These are phyloP conservation scores for Silurus lanzhouensis DNA, from an alignment of 2,797 vertebrate species.

Conservation along the genomic window DNA sequence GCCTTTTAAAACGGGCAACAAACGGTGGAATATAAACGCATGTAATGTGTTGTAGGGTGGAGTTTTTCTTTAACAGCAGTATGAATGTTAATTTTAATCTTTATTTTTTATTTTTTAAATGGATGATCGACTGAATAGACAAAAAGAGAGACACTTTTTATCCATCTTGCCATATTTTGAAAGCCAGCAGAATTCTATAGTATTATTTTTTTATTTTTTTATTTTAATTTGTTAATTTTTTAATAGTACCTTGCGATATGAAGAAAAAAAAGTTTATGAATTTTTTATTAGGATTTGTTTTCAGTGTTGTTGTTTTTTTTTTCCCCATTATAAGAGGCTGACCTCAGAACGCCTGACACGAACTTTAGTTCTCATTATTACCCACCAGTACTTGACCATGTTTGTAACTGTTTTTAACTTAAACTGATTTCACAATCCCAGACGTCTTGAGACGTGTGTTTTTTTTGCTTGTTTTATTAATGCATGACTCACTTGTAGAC, in stretches of 20 bases:
- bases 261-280: constrained; percentile 12
- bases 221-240: neutral
- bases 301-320: constrained; percentile 9
- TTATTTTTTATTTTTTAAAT: neutral
- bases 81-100: neutral
- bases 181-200: constrained; percentile 1
- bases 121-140: constrained; percentile 18
- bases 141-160: neutral
- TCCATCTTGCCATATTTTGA: neutral
- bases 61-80: neutral
- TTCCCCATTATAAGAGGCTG: neutral
- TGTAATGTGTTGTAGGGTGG: neutral
- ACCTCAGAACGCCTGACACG: constrained; percentile 24
- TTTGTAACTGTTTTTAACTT: constrained; percentile 33
- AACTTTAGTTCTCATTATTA: constrained; percentile 15
- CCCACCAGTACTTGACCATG: constrained; percentile 39
- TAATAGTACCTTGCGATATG: neutral
- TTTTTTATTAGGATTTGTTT: neutral
- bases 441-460: constrained; percentile 42
- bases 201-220: neutral
- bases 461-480: neutral
- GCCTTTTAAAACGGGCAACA: neutral
- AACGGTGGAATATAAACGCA: neutral
- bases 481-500: constrained; percentile 18
- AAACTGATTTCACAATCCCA: constrained; percentile 41